phyloP scores from a whole-genome alignment of 2,888 invertebrate genomes.

The Andrena camellia region DNA sequence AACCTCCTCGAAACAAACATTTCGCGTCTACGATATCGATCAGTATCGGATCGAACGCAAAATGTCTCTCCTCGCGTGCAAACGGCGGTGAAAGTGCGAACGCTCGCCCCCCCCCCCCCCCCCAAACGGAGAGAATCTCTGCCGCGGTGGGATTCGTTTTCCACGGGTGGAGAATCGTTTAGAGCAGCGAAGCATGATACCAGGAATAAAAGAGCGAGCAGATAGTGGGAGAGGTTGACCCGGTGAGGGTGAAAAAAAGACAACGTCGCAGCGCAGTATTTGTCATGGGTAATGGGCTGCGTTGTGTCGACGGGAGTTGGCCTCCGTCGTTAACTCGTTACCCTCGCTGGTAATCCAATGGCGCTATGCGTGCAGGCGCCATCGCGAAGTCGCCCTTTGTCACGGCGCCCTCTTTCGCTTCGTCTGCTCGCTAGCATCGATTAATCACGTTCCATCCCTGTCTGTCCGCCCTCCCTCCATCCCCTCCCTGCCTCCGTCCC shows the following conservation, averaged over 20 bases:
- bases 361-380: conserved; percentile 70
- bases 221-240: background rate
- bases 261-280: conserved; percentile 68
- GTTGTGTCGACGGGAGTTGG: conserved; percentile 66
- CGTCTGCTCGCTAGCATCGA: conserved; percentile 71
- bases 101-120: background rate
- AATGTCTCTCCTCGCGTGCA: background rate
- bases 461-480: conserved; percentile 9
- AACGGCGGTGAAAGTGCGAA: background rate
- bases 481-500: conserved; percentile 16
- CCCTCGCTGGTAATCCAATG: conserved; percentile 67
- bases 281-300: conserved; percentile 75
- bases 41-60: background rate
- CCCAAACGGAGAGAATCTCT: background rate
- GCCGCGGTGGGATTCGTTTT: conserved; percentile 11
- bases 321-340: conserved; percentile 73
- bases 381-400: conserved; percentile 71
- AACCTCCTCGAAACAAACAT: background rate
- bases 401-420: conserved; percentile 69
- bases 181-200: conserved; percentile 5
- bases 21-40: background rate
- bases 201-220: background rate
- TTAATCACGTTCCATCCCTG: conserved; percentile 68
- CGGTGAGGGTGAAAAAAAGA: conserved; percentile 53
- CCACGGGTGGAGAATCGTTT: conserved; percentile 17